phyloP scores from a whole-genome alignment of 2,797 vertebrate genomes.

The Threskiornis aethiopicus region DNA sequence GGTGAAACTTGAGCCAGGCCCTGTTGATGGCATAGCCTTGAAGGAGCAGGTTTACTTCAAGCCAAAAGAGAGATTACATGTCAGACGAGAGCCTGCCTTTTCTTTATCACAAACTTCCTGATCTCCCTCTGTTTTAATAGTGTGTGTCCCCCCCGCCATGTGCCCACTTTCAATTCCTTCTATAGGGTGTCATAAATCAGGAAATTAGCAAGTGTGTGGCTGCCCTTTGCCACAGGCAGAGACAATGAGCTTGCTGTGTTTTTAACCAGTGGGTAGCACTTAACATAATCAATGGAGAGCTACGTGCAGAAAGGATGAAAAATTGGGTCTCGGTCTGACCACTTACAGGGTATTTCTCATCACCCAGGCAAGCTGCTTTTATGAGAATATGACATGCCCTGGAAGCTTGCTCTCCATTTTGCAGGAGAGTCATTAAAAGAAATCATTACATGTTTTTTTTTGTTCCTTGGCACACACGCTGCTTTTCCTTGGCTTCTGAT shows the following conservation, averaged over 20 bases:
- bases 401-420: conserved; percentile 69
- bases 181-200: conserved; percentile 76
- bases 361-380: conserved; percentile 66
- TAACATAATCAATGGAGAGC: conserved; percentile 71
- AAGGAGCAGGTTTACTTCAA: conserved; percentile 80
- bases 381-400: conserved; percentile 67
- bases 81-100: conserved; percentile 80
- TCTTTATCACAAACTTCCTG: conserved; percentile 79
- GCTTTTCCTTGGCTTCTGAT: conserved; percentile 83
- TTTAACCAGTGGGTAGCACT: conserved; percentile 67
- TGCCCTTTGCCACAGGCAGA: conserved; percentile 70
- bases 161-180: conserved; percentile 44
- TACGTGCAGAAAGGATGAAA: conserved; percentile 68
- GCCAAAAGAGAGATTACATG: conserved; percentile 84
- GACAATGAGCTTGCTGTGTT: conserved; percentile 76
- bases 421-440: conserved; percentile 76
- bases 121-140: conserved; percentile 68
- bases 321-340: conserved; percentile 51
- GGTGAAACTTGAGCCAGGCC: conserved; percentile 82
- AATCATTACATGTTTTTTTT: conserved; percentile 74
- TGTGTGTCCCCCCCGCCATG: neutral
- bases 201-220: conserved; percentile 76
- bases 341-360: conserved; percentile 69
- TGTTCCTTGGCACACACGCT: conserved; percentile 72
- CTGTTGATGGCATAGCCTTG: conserved; percentile 84